Evolutionary conservation across 2,888 invertebrate genomes (phyloP).

Genomic region (Nomada flava): DNA sequence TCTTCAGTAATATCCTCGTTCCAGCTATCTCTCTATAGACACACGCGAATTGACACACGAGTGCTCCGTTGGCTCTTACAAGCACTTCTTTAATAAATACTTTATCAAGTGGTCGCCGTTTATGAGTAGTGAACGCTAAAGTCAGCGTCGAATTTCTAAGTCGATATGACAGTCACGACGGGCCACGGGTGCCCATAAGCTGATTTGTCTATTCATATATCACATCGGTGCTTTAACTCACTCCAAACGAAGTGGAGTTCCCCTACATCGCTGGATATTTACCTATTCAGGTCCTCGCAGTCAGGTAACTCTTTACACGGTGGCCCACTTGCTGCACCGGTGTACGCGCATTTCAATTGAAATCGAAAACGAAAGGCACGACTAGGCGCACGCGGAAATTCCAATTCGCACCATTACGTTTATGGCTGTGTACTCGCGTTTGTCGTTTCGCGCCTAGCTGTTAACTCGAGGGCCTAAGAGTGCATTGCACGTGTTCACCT

Average conservation of each 20-base stretch:
- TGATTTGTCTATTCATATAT: too few species aligned
- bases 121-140: too few species aligned
- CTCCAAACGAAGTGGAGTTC: not conserved
- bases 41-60: too few species aligned
- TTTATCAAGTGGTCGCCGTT: too few species aligned
- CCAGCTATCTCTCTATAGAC: too few species aligned
- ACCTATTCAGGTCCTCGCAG: not conserved
- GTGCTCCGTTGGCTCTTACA: too few species aligned
- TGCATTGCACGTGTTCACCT: not conserved
- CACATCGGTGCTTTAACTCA: too few species aligned
- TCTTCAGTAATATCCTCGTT: too few species aligned
- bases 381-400: conserved; percentile 28
- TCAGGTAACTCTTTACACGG: not conserved
- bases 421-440: not conserved
- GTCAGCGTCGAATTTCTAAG: too few species aligned
- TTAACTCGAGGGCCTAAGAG: conserved; percentile 4
- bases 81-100: too few species aligned
- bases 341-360: conserved; percentile 21
- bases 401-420: conserved; percentile 16
- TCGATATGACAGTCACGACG: too few species aligned
- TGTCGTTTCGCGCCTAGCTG: not conserved
- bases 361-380: conserved; percentile 69
- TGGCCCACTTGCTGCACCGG: conserved; percentile 61
- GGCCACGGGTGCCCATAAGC: too few species aligned
- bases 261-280: not conserved